Evolutionary conservation across 1,140 invertebrate species (phyloP), one percentile per base, ranked within the genome.

Genomic region (Agrypnia vestita): DNA sequence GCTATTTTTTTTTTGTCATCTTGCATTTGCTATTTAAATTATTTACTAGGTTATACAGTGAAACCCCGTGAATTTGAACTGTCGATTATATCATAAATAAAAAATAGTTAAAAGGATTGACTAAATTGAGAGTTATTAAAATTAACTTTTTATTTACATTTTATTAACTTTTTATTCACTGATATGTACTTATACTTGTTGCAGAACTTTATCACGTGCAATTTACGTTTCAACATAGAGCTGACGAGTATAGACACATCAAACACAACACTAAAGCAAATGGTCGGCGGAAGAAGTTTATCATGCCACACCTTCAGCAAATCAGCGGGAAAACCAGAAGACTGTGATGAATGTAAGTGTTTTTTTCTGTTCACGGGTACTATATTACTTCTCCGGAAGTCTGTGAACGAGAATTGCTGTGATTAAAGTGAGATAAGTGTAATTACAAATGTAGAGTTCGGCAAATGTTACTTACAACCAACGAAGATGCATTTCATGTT

Each of bases 301-400:
- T 88, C 87, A 0, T 89, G 88, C 43, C 87, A 88, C 67, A 85
- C 89, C 13, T 86, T 89, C 74, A 87, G 86, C 3, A 85, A 89
- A 35, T 85, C 85, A 35, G 86, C 88, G 43, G 86, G 84, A 4
- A 78, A 89, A 15, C 86, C 87, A 46, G 88, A 87, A 47, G 88
- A 89, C 79, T 86, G 87, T 11, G 89, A 90, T 84, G 88, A 90
- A n/a, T 88, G 89, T 89, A 83, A 86, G 87, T 85, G 61, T 15
- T 59, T 47, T 3, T 35, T 35, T 35, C 25, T 35, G 25, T 35
- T 35, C 25, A 3, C 6, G 25, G 1, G 25, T 35, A 3, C 1
- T 3, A 35, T 35, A 35, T 35, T 35, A 35, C 6, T n/a, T n/a
- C n/a, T n/a, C n/a, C n/a, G n/a, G 25, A 35, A 6, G 25, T 35